Evolutionary conservation across 2,888 invertebrate genomes (phyloP).

Genomic region (Drosophila antonietae): DNA sequence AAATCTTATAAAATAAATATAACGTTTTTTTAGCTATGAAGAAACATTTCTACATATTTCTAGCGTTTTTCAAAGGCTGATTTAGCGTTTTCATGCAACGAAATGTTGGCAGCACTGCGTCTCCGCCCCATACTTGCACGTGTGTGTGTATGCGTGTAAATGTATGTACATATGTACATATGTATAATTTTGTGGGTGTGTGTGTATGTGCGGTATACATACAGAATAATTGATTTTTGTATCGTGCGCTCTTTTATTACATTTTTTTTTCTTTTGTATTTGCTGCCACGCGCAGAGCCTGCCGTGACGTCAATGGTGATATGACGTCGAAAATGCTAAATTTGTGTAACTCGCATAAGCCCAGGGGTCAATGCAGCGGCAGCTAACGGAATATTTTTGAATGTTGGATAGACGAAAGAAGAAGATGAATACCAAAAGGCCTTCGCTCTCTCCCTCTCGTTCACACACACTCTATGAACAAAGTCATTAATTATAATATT

Average conservation of each 20-base stretch:
- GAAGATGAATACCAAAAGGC: constrained; percentile 23
- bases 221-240: constrained; percentile 72
- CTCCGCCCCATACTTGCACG: neutral
- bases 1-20: no score
- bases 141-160: neutral
- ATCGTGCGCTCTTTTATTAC: constrained; percentile 31
- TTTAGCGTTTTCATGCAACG: no score
- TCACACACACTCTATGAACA: constrained; percentile 1
- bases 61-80: no score
- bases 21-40: no score
- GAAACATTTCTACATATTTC: no score
- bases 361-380: constrained; percentile 59
- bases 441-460: constrained; percentile 17
- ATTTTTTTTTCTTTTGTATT: neutral
- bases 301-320: constrained; percentile 71
- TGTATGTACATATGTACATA: neutral
- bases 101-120: no score
- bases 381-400: constrained; percentile 23
- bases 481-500: constrained; percentile 63
- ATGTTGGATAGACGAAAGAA: constrained; percentile 26
- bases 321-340: constrained; percentile 60
- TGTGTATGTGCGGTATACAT: constrained; percentile 41
- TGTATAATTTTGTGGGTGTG: constrained; percentile 1
- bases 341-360: constrained; percentile 39
- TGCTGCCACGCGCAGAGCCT: constrained; percentile 39